phyloP scores from a whole-genome alignment of 2,888 invertebrate species.

The Plebejus anna region DNA sequence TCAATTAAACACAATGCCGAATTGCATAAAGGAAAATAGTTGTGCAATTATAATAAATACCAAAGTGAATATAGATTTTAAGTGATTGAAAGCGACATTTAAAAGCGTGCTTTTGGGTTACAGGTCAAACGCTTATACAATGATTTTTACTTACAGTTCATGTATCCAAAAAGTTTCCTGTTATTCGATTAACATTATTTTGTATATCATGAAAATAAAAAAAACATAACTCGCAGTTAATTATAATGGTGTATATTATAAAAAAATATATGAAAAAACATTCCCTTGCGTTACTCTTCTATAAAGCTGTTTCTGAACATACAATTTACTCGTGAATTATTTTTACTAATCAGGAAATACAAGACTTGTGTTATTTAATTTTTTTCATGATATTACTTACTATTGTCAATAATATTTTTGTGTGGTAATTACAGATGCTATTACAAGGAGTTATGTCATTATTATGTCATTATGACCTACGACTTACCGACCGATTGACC shows the following conservation, averaged over 20 bases:
- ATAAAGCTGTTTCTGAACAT: background rate
- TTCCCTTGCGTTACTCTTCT: background rate
- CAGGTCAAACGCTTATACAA: conserved; percentile 30
- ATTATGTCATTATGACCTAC: conserved; percentile 28
- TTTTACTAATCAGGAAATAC: too few relatives aligned
- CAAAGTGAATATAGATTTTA: conserved; percentile 28
- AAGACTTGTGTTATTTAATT: too few relatives aligned
- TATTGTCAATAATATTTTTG: background rate
- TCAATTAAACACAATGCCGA: conserved; percentile 12
- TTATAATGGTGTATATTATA: background rate
- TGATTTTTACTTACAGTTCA: conserved; percentile 18
- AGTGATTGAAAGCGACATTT: conserved; percentile 37
- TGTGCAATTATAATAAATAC: background rate
- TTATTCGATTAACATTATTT: background rate
- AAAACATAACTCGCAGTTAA: background rate
- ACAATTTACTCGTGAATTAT: too few relatives aligned
- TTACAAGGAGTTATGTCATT: conserved; percentile 17
- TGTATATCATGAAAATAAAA: background rate
- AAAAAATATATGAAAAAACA: background rate
- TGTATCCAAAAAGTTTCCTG: background rate
- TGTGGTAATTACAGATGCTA: background rate
- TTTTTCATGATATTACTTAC: background rate
- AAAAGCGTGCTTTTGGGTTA: conserved; percentile 29
- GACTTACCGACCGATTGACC: conserved; percentile 27
- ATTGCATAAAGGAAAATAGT: conserved; percentile 20